These are phyloP conservation scores for Pongo abelii DNA, from an alignment of 2,113 vertebrate genomes.

Conservation along the genomic window DNA sequence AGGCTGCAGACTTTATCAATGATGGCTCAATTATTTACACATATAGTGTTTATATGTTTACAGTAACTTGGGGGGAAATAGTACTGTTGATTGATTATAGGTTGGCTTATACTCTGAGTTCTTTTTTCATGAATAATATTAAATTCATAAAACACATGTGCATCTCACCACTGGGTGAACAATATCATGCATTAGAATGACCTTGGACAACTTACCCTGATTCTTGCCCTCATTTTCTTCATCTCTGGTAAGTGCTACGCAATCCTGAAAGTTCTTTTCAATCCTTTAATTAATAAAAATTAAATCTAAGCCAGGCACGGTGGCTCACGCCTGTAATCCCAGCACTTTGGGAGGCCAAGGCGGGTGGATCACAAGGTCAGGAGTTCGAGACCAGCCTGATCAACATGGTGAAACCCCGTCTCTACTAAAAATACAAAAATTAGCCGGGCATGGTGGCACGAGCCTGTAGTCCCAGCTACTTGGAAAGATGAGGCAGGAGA, in stretches of 20 bases:
- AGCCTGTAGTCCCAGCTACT: too few species aligned
- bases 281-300: slow-evolving; percentile 7
- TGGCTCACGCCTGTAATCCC: too few species aligned
- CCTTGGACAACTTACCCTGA: neutral
- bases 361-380: too few species aligned
- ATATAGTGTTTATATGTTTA: slow-evolving; percentile 26
- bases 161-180: neutral
- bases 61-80: neutral
- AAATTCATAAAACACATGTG: neutral
- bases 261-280: neutral
- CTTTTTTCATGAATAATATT: neutral
- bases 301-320: neutral
- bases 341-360: too few species aligned
- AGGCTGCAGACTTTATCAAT: neutral
- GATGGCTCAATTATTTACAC: slow-evolving; percentile 22
- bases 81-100: neutral
- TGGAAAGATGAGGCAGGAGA: too few species aligned
- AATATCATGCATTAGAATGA: neutral
- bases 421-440: too few species aligned
- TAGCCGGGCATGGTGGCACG: too few species aligned
- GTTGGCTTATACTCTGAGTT: neutral
- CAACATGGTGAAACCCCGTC: too few species aligned
- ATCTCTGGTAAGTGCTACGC: neutral
- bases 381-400: too few species aligned
- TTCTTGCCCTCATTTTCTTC: slow-evolving; percentile 1